Evolutionary conservation across 2,888 invertebrate genomes (phyloP), one percentile per base, ranked within the genome.

Genomic region (Caenorhabditis sinica): DNA sequence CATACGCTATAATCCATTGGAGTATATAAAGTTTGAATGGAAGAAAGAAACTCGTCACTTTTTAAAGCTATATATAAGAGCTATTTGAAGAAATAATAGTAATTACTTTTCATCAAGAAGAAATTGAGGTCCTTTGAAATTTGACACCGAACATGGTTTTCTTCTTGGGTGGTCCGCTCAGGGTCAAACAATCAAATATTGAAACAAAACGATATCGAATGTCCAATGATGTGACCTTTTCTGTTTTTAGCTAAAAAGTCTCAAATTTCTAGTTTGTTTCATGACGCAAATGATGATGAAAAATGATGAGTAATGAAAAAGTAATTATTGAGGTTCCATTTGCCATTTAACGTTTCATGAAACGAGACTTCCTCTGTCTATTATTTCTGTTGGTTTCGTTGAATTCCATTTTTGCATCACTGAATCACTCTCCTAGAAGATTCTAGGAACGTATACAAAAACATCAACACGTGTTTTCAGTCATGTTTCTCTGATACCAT

Each of bases 201-300:
- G n/a, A n/a, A 15, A 45, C 15, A n/a, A 20, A 49, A 20, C 49
- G 6, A 20, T 49, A 49, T 49, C 49, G 49, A 49, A 49, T 49
- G 20, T 9, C 49, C 20, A 20, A n/a, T 49, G 49, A 49, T 49
- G 49, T 49, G 49, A 49, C 49, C 49, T 49, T 49, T 49, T 49
- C 49, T 49, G 25, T 56, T 56, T 28, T 56, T 56, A 25, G 13
- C 13, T 56, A 4, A 25, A 1, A 28, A 25, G 56, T 28, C 28
- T 56, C 56, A 28, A 28, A 56, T 56, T 56, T 56, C 56, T 2
- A 28, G 20, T 49, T 5, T 49, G 49, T 49, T 49, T 56, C 28
- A 28, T 56, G 56, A 56, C 56, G 25, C 25, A 56, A 25, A 56
- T 56, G 28, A 28, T 56, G 56, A 56, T 56, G 56, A 56, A 28